Base-by-base conservation (phyloP, 1,140 invertebrate species). In the Pinna nobilis region DNA sequence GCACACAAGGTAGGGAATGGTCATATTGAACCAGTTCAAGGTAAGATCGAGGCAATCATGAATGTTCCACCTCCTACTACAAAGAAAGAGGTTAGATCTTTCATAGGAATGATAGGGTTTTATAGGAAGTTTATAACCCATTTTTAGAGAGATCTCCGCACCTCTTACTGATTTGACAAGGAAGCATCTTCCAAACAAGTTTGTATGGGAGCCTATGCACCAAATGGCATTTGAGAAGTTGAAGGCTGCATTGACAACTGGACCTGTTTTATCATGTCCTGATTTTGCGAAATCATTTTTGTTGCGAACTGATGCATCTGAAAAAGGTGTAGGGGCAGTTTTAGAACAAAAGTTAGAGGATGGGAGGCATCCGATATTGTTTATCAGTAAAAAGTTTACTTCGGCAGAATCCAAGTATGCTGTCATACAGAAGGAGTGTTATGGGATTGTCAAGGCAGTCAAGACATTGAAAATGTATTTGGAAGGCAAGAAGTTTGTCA, bases 221-320 rank as follows among this genome's bases (percentile, higher is more conserved):
- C 32, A 70, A 15, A 25, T 23, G 5, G 70, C 74, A 3, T 73
- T 79, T 49, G 44, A 71, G 15, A 41, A 15, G n/a, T 61, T 79
- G 37, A 77, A 77, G 39, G n/a, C 64, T 3, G 18, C 37, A 35
- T 9, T 79, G 51, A 30, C 47, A 15, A 30, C 9, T n/a, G 57
- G 32, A 50, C 74, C 78, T 32, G 44, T 77, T 15, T 39, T 79
- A 23, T 59, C 28, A 28, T 49, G 63, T 7, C 50, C 70, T 9
- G 53, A 74, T 53, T 51, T 61, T 13, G 13, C 4, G 18, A 32
- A 39, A 25, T 9, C 33, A 30, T 77, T 65, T 44, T 47, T 74
- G 20, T 23, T 89, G 20, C 70, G 84, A 23, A 85, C 86, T 1
- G 88, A 90, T 70, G 87, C 86, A 0, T 78, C 69, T 20, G 74